Percentiles rank a stretch among this genome's conserved stretches.
These are phyloP conservation scores for Eudasyphora cyanicolor DNA, from an alignment of 2,888 invertebrate genomes.

Conservation along the genomic window DNA sequence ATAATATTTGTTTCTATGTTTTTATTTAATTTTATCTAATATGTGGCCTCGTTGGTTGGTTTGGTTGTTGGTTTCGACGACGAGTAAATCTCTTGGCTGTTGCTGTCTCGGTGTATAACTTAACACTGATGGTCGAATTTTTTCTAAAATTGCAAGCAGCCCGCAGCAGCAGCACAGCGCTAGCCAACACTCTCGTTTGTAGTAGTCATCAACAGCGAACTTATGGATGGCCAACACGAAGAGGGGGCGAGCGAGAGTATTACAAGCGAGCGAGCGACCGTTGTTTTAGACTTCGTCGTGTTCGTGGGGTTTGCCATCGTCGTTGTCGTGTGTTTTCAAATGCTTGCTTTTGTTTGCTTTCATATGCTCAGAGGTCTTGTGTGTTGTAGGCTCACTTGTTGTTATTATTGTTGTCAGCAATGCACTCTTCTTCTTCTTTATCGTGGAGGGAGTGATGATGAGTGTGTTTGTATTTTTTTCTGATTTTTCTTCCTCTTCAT, in stretches of 20 bases:
- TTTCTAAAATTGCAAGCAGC: slow-evolving; percentile 68
- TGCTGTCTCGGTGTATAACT: slow-evolving; percentile 80
- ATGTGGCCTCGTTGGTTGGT: slow-evolving; percentile 43
- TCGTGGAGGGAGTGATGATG: not conserved
- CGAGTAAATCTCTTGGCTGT: slow-evolving; percentile 68
- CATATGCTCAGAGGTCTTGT: slow-evolving; percentile 17
- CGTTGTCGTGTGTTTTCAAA: not conserved
- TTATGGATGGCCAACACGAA: no score
- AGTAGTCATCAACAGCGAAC: slow-evolving; percentile 2
- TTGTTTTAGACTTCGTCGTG: slow-evolving; percentile 43
- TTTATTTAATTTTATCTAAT: slow-evolving; percentile 12
- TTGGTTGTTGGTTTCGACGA: slow-evolving; percentile 15
- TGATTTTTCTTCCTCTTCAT: not conserved
- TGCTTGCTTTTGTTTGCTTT: not conserved
- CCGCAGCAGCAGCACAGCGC: slow-evolving; percentile 49
- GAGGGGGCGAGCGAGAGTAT: not conserved
- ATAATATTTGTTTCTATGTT: slow-evolving; percentile 12
- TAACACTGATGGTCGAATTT: slow-evolving; percentile 78
- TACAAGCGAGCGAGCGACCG: no score
- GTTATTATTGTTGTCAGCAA: slow-evolving; percentile 31
- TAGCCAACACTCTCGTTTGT: no score
- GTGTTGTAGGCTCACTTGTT: slow-evolving; percentile 53
- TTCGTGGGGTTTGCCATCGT: no score
- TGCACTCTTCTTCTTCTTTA: slow-evolving; percentile 43
- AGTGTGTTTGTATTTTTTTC: slow-evolving; percentile 1